phyloP scores from a whole-genome alignment of 2,888 invertebrate genomes.

The Megaustenia siamemsis region DNA sequence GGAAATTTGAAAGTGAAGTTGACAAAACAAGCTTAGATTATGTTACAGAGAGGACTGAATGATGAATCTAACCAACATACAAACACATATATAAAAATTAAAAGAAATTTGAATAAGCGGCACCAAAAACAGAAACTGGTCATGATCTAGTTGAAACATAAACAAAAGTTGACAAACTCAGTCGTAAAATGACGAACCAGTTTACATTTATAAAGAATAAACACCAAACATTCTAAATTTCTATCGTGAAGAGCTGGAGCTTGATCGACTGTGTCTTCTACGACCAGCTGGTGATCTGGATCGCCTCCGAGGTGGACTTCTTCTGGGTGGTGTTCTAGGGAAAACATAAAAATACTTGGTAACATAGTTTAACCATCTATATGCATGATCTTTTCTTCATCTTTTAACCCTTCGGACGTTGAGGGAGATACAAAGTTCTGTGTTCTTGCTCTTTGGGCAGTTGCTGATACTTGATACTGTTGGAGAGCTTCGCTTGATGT shows the following conservation, averaged over 20 bases:
- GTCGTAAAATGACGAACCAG: not conserved
- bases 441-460: too few species aligned
- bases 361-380: not conserved
- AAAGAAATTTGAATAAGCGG: not conserved
- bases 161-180: not conserved
- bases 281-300: constrained; percentile 78
- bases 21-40: not conserved
- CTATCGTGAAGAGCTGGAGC: constrained; percentile 76
- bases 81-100: not conserved
- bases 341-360: not conserved
- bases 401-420: too few species aligned
- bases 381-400: not conserved
- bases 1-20: not conserved
- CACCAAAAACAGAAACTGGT: not conserved
- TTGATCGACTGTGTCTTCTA: constrained; percentile 78
- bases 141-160: too few species aligned
- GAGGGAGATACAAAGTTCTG: too few species aligned
- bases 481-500: too few species aligned
- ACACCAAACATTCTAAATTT: not conserved
- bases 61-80: not conserved
- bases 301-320: constrained; percentile 67
- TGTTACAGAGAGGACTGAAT: not conserved
- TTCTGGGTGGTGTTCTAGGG: constrained; percentile 62
- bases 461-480: too few species aligned
- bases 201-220: not conserved